Percentiles rank a stretch among this genome's conserved stretches.
These are phyloP conservation scores for Dermatemys mawii DNA, from an alignment of 2,113 vertebrate genomes.

Conservation along the genomic window DNA sequence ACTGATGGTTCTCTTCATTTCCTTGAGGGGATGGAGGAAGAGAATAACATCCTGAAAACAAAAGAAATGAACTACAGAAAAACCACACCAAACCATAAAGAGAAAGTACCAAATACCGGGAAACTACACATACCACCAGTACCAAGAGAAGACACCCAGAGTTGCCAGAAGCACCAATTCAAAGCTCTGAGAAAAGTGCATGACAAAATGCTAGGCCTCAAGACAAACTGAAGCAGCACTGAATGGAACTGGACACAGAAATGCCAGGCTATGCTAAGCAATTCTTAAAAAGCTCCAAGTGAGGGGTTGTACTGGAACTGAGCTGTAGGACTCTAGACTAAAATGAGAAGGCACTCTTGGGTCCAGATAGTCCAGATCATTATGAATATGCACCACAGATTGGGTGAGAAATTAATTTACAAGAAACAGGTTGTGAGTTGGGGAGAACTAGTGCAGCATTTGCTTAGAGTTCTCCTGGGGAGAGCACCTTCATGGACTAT, in stretches of 20 bases:
- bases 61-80: neutral
- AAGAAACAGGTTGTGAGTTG: neutral
- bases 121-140: fast-evolving
- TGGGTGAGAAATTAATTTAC: neutral
- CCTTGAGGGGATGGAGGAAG: neutral
- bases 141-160: fast-evolving
- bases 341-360: neutral
- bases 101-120: fast-evolving
- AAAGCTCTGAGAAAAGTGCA: neutral
- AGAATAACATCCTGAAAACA: neutral
- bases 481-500: neutral
- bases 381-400: neutral
- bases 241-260: neutral
- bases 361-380: neutral
- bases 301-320: neutral
- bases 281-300: neutral
- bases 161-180: neutral
- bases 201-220: fast-evolving
- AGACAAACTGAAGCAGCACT: neutral
- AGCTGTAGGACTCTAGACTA: too few relatives aligned
- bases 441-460: neutral
- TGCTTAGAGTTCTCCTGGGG: neutral
- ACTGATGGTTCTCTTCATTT: neutral
- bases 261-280: fast-evolving
- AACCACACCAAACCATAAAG: neutral